Percentiles rank a stretch among this genome's conserved stretches.
phyloP scores from a whole-genome alignment of 2,888 invertebrate genomes.

The Lissocephala sabroskyi region DNA sequence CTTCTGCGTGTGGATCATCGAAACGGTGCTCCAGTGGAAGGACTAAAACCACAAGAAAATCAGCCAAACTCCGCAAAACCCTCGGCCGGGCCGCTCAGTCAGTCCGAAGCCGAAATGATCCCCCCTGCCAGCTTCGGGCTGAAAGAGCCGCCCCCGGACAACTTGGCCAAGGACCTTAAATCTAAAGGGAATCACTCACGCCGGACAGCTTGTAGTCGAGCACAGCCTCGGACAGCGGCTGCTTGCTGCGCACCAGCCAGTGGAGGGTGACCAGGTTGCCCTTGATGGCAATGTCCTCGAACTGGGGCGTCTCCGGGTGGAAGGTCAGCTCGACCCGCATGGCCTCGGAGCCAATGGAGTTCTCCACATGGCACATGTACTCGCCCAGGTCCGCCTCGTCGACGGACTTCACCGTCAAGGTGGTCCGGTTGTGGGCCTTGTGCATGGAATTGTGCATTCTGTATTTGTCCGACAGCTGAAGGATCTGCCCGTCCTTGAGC shows the following conservation, averaged over 20 bases:
- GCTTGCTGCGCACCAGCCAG: slow-evolving; percentile 69
- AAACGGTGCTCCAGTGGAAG: slow-evolving; percentile 64
- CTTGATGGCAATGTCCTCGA: slow-evolving; percentile 53
- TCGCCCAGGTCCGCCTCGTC: slow-evolving; percentile 80
- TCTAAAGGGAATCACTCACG: slow-evolving; percentile 39
- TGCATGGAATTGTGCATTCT: slow-evolving; percentile 73
- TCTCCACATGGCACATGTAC: slow-evolving; percentile 80
- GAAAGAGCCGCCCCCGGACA: no score
- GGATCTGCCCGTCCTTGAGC: slow-evolving; percentile 51
- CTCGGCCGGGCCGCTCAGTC: no score
- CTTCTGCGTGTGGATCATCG: slow-evolving; percentile 59
- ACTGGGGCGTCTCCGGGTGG: slow-evolving; percentile 68
- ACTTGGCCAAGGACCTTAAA: slow-evolving; percentile 18
- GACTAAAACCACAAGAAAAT: slow-evolving; percentile 33
- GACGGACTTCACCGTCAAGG: slow-evolving; percentile 79
- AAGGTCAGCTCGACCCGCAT: slow-evolving; percentile 56
- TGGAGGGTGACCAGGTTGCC: slow-evolving; percentile 60
- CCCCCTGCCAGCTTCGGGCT: no score
- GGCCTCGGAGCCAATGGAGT: slow-evolving; percentile 61
- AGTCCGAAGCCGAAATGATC: no score
- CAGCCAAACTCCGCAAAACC: not conserved
- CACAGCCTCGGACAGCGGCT: slow-evolving; percentile 68
- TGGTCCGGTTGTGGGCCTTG: slow-evolving; percentile 72
- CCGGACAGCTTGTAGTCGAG: slow-evolving; percentile 67
- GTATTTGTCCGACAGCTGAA: slow-evolving; percentile 61